Evolutionary conservation across 2,797 vertebrate genomes (phyloP).

Genomic region (Pelochelys cantorii): DNA sequence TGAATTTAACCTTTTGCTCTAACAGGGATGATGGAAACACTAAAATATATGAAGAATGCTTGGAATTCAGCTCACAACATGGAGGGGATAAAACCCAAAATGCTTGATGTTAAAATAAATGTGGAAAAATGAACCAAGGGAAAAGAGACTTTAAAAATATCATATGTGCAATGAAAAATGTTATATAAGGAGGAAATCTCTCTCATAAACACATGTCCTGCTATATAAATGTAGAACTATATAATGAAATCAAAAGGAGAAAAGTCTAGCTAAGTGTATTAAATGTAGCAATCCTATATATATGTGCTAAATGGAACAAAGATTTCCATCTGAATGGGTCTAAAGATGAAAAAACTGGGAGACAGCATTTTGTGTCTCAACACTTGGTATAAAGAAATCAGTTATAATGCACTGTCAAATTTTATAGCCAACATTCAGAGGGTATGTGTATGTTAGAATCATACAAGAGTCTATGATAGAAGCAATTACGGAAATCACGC

Average conservation of each 20-base stretch:
- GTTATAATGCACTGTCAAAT: too few relatives aligned
- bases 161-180: neutral
- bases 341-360: too few relatives aligned
- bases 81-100: neutral
- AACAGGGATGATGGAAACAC: neutral
- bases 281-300: too few relatives aligned
- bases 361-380: too few relatives aligned
- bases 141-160: neutral
- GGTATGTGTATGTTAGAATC: too few relatives aligned
- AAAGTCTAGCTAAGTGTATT: neutral
- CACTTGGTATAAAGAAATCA: too few relatives aligned
- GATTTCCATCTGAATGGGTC: too few relatives aligned
- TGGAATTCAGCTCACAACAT: neutral
- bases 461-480: too few relatives aligned
- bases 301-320: too few relatives aligned
- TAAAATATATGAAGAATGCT: neutral
- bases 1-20: neutral
- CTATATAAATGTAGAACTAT: neutral
- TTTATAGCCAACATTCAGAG: too few relatives aligned
- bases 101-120: neutral
- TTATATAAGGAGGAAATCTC: neutral
- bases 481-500: too few relatives aligned
- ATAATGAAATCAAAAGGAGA: neutral
- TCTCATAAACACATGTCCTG: neutral
- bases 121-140: neutral